phyloP scores from a whole-genome alignment of 1,140 invertebrate species.

The Babylonia areolata region DNA sequence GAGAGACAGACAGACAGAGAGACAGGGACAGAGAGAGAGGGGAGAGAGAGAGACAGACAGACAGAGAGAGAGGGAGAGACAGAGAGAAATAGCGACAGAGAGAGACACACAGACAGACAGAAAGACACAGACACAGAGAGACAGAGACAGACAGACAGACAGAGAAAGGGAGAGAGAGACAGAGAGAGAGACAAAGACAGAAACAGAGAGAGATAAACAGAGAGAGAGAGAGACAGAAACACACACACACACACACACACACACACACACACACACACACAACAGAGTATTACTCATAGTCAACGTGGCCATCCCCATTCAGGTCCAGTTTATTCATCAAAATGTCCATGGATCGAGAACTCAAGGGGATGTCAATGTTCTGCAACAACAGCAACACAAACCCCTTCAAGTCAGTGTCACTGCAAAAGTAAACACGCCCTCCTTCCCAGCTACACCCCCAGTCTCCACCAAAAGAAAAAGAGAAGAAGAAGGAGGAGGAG shows the following conservation, averaged over 20 bases:
- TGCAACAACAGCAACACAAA: conserved; percentile 31
- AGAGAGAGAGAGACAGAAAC: background rate
- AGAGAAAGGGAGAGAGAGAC: background rate
- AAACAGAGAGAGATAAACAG: background rate
- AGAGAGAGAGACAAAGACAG: background rate
- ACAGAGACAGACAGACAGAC: background rate
- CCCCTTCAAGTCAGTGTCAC: too few relatives aligned
- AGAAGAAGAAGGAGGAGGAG: too few relatives aligned
- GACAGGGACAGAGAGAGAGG: background rate
- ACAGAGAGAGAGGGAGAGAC: background rate
- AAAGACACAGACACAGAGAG: background rate
- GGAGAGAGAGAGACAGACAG: background rate
- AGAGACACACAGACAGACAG: background rate
- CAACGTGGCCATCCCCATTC: conserved; percentile 47
- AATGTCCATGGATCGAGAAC: conserved; percentile 49
- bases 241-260: background rate
- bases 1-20: background rate
- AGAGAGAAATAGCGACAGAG: background rate
- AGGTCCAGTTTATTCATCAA: conserved; percentile 50
- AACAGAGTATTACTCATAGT: conserved; percentile 45
- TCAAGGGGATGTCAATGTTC: conserved; percentile 65
- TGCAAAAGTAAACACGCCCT: too few relatives aligned
- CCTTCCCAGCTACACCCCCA: too few relatives aligned
- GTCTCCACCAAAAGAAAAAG: too few relatives aligned
- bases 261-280: background rate